A percentile compares a stretch with the other conserved stretches of the same genome.
Conservation (phyloP, 2,888 invertebrate species). For the Melinaea menophilus region DNA sequence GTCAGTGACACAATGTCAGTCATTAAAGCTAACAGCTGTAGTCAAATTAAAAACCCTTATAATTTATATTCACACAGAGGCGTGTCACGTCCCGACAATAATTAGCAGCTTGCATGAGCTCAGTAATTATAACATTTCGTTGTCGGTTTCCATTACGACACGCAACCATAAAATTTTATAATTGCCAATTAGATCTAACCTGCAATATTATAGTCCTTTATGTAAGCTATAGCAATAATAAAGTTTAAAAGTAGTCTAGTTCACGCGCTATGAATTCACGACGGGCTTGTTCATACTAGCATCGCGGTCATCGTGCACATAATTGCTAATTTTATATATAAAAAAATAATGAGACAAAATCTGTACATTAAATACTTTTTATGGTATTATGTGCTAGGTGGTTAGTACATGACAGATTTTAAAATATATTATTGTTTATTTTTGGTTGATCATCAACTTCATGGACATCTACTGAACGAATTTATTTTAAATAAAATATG, state of each 20-base stretch:
- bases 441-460: too few relatives aligned
- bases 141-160: neutral
- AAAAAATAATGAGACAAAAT: too few relatives aligned
- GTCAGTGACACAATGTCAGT: too few relatives aligned
- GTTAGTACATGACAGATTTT: too few relatives aligned
- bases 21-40: neutral
- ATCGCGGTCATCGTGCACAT: neutral
- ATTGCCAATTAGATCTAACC: constrained; percentile 5
- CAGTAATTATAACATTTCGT: constrained; percentile 6
- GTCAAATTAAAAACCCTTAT: neutral
- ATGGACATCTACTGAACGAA: too few relatives aligned
- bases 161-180: constrained; percentile 1
- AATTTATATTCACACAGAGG: constrained; percentile 4
- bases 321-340: too few relatives aligned
- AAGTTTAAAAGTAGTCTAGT: constrained; percentile 1
- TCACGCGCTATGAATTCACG: neutral
- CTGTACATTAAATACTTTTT: too few relatives aligned
- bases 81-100: constrained; percentile 3
- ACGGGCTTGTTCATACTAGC: neutral
- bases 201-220: neutral
- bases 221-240: neutral
- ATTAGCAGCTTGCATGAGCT: constrained; percentile 4
- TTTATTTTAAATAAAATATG: too few relatives aligned
- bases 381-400: too few relatives aligned
- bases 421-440: too few relatives aligned